A percentile compares a stretch with the other conserved stretches of the same genome.
phyloP scores from a whole-genome alignment of 2,797 vertebrate species.

The Rhadinocentrus ornatus region DNA sequence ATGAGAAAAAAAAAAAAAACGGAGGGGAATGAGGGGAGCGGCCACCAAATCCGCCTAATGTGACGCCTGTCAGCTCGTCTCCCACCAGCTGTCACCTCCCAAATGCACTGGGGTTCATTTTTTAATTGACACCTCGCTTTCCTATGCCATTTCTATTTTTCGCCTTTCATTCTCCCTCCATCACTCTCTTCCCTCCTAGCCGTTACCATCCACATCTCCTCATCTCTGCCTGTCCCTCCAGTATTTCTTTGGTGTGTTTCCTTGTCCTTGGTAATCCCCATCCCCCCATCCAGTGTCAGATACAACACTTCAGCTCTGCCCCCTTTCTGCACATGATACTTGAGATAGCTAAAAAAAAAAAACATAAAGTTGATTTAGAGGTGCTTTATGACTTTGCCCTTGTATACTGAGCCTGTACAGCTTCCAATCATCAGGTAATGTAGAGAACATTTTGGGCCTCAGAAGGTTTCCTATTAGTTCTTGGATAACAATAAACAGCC shows the following conservation, averaged over 20 bases:
- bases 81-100: slow-evolving; percentile 91
- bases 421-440: slow-evolving; percentile 74
- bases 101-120: slow-evolving; percentile 88
- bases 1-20: slow-evolving; percentile 47
- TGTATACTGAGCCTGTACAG: slow-evolving; percentile 82
- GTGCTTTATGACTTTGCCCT: slow-evolving; percentile 79
- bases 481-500: slow-evolving; percentile 39
- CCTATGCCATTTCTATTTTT: slow-evolving; percentile 83
- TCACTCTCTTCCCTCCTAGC: slow-evolving; percentile 66
- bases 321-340: slow-evolving; percentile 76
- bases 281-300: slow-evolving; percentile 65
- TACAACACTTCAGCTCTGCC: slow-evolving; percentile 64
- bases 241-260: slow-evolving; percentile 71
- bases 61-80: slow-evolving; percentile 92
- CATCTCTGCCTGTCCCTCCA: slow-evolving; percentile 68
- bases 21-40: slow-evolving; percentile 72
- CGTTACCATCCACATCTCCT: slow-evolving; percentile 63
- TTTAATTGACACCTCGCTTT: slow-evolving; percentile 98
- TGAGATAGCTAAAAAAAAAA: slow-evolving; percentile 81
- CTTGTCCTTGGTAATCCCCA: slow-evolving; percentile 70
- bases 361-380: slow-evolving; percentile 79
- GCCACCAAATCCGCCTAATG: slow-evolving; percentile 86
- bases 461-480: slow-evolving; percentile 71
- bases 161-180: slow-evolving; percentile 78
- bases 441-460: slow-evolving; percentile 72